Base-by-base conservation (phyloP, 2,888 invertebrate genomes). In the Drosophila maculinotata region DNA sequence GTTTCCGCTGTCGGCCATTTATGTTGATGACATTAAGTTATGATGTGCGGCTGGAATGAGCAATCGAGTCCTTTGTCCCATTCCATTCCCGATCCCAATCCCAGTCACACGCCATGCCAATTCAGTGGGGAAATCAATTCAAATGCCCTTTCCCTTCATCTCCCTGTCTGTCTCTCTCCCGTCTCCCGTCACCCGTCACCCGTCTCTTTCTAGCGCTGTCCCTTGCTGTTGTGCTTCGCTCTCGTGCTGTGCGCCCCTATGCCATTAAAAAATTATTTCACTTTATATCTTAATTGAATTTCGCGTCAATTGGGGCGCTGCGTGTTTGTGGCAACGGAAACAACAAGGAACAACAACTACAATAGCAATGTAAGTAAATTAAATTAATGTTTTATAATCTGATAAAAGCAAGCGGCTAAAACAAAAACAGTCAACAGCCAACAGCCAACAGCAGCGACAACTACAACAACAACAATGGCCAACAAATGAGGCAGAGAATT, bases 251-350 rank as follows among this genome's bases (percentile, higher is more conserved):
- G 49, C 12, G 35, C 39, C 52, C 47, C 79, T 58, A 62, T 73
- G 84, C 79, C 83, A 81, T 81, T 82, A 81, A 81, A 83, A 86
- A 82, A 86, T 81, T 70, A 86, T 83, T 81, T 83, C 80, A 69
- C 77, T 86, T 82, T 79, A 83, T 83, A 76, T 76, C 76, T 79
- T 86, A 81, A 81, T 86, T 81, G 83, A 81, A 79, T 83, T 81
- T 70, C 42, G 69, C 76, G 69, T 79, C 69, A 73, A 76, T 85
- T 76, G 86, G 48, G 58, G 65, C 72, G 62, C 69, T 68, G 65
- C 76, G 82, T 74, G 77, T 69, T 62, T 73, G 70, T 33, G 56
- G 31, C 44, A 68, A 15, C 35, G 39, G 31, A 26, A 48, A 56
- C 28, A 20, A 47, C 17, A 36, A 54, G 28, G 36, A 33, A 42